Percentiles rank a stretch among this genome's conserved stretches.
Conservation (phyloP, 2,113 vertebrate species). For the Stomatorhinus ivindoensis region DNA sequence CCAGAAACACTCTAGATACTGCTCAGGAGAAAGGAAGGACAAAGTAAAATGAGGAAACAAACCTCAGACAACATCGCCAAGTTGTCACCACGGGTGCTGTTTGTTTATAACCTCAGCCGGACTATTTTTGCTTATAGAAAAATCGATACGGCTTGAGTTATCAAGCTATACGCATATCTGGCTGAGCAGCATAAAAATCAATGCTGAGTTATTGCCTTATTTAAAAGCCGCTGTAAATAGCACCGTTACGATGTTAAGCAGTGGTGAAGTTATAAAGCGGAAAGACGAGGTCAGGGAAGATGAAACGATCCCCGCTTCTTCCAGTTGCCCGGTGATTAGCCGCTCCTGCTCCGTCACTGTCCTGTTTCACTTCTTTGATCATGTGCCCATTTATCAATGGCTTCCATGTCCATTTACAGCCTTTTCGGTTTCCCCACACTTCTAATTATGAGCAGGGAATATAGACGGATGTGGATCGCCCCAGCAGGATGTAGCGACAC, state of each 20-base stretch:
- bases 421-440: neutral
- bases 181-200: conserved; percentile 71
- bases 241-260: conserved; percentile 65
- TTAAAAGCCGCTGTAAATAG: conserved; percentile 81
- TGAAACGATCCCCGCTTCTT: conserved; percentile 29
- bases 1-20: neutral
- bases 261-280: conserved; percentile 54
- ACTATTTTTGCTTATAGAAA: conserved; percentile 81
- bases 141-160: conserved; percentile 87
- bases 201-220: conserved; percentile 84
- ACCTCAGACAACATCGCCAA: conserved; percentile 15
- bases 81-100: conserved; percentile 41
- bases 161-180: conserved; percentile 63
- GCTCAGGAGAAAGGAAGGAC: neutral
- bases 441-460: neutral
- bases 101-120: conserved; percentile 48
- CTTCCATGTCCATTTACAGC: neutral
- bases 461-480: neutral
- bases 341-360: neutral
- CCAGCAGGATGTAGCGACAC: neutral
- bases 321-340: neutral
- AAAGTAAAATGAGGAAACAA: neutral
- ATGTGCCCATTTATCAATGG: neutral
- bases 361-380: conserved; percentile 3
- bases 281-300: conserved; percentile 39